Conservation (phyloP, 2,797 vertebrate genomes). For the Xenentodon cancila region DNA sequence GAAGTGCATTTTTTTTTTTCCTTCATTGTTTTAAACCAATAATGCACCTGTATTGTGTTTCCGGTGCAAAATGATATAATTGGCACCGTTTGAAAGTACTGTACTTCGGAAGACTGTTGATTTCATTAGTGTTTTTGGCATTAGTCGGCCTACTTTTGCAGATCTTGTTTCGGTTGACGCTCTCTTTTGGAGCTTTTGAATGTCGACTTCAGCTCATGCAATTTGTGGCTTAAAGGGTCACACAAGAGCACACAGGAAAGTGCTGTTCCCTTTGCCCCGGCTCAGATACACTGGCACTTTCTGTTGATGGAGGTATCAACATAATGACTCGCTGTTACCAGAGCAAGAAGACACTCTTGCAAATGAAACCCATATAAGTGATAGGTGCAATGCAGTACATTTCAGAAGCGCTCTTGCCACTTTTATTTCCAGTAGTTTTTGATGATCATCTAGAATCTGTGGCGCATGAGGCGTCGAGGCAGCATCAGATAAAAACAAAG, state of each 20-base stretch:
- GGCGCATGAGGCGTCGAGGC: constrained; percentile 11
- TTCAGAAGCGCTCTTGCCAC: constrained; percentile 2
- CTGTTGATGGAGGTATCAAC: constrained; percentile 20
- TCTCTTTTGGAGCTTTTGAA: background rate
- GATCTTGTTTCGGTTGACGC: constrained; percentile 31
- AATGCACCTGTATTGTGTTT: no score
- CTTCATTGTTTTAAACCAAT: no score
- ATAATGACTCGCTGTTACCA: constrained; percentile 22
- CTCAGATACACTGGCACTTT: constrained; percentile 5
- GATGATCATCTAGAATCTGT: constrained; percentile 25
- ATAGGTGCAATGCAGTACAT: background rate
- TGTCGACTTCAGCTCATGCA: constrained; percentile 15
- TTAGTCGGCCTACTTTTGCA: constrained; percentile 10
- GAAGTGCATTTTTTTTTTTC: no score
- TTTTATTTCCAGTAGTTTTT: constrained; percentile 11
- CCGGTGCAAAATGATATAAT: no score
- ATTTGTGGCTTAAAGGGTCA: constrained; percentile 14
- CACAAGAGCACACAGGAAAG: constrained; percentile 1
- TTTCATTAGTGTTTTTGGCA: constrained; percentile 26
- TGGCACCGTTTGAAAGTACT: no score
- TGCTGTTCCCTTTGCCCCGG: background rate
- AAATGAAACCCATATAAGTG: constrained; percentile 7
- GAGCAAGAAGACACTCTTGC: background rate
- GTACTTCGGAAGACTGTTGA: constrained; percentile 6
- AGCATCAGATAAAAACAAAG: constrained; percentile 17